A percentile compares a stretch with the other conserved stretches of the same genome.
phyloP scores from a whole-genome alignment of 2,113 vertebrate species.

The Poeciliopsis occidentalis region DNA sequence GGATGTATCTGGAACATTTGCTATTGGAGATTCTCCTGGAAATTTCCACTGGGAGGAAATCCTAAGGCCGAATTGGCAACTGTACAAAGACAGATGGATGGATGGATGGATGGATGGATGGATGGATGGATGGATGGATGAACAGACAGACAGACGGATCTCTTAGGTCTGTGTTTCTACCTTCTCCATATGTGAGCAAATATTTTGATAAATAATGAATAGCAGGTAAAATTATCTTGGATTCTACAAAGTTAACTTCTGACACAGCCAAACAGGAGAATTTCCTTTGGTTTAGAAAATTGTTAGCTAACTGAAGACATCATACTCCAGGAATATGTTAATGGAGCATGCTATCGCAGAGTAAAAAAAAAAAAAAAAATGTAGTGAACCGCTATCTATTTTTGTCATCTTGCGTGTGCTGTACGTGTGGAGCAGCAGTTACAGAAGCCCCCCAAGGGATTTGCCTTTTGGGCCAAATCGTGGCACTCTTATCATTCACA shows the following conservation, averaged over 20 bases:
- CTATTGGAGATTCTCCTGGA: no score
- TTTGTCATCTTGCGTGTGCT: constrained; percentile 65
- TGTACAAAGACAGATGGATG: no score
- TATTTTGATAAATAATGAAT: background rate
- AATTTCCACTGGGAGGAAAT: no score
- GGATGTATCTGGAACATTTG: no score
- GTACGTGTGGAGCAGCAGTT: constrained; percentile 78
- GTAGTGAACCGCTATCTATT: constrained; percentile 24
- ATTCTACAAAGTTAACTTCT: background rate
- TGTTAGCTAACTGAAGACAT: background rate
- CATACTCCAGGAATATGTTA: constrained; percentile 5
- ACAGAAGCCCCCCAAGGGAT: constrained; percentile 68
- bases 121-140: no score
- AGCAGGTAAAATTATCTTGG: background rate
- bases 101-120: no score
- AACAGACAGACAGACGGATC: no score
- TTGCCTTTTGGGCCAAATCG: constrained; percentile 66
- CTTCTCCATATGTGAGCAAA: background rate
- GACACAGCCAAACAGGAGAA: background rate
- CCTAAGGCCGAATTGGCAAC: no score
- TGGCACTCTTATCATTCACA: constrained; percentile 69
- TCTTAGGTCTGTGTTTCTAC: no score
- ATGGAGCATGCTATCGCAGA: constrained; percentile 9
- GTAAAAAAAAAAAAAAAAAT: background rate
- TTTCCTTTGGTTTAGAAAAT: background rate